Evolutionary conservation across 1,140 invertebrate species (phyloP).

Genomic region (Rhizoglyphus robini): DNA sequence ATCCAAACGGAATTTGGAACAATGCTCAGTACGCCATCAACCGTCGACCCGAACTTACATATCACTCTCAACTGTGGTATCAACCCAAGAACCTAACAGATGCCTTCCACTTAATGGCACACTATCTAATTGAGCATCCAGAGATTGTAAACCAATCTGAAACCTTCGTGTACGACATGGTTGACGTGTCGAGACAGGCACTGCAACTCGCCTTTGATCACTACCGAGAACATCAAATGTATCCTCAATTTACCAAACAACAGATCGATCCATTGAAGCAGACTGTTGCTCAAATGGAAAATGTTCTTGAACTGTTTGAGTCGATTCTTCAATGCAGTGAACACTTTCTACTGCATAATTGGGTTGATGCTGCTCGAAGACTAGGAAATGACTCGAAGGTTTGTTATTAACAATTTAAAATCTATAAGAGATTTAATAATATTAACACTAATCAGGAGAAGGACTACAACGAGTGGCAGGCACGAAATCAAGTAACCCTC

Average conservation of each 20-base stretch:
- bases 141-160: neutral
- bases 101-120: conserved; percentile 18
- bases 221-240: neutral
- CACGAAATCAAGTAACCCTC: conserved; percentile 75
- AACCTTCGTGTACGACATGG: conserved; percentile 52
- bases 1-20: conserved; percentile 43
- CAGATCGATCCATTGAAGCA: neutral
- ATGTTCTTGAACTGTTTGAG: neutral
- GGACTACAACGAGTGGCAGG: conserved; percentile 60
- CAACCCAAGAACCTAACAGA: conserved; percentile 29
- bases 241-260: neutral
- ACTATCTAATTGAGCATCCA: conserved; percentile 4
- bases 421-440: too few relatives aligned
- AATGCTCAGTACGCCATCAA: conserved; percentile 60
- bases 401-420: too few relatives aligned
- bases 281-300: neutral
- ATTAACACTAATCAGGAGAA: too few relatives aligned
- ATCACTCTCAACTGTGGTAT: conserved; percentile 55
- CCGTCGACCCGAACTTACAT: conserved; percentile 47
- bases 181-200: conserved; percentile 68
- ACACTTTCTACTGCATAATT: conserved; percentile 54
- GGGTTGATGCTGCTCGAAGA: conserved; percentile 51
- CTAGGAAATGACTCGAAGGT: conserved; percentile 30
- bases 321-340: conserved; percentile 31
- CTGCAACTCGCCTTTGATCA: conserved; percentile 48